phyloP scores from a whole-genome alignment of 2,888 invertebrate genomes.

The Pseudoips prasinana region DNA sequence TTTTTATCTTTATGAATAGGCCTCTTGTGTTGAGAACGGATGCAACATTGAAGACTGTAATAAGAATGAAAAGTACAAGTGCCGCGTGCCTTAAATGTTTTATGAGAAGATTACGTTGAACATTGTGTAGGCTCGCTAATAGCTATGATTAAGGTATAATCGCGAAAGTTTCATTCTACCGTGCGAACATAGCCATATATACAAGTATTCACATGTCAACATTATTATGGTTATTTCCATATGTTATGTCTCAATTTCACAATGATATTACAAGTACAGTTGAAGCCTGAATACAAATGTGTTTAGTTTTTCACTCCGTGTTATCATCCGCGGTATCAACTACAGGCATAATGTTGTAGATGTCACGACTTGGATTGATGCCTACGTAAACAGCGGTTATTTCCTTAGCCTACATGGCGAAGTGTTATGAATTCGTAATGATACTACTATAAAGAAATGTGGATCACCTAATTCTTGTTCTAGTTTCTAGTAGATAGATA shows the following conservation, averaged over 20 bases:
- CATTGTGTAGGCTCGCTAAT: not conserved
- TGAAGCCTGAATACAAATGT: constrained; percentile 34
- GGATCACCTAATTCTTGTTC: constrained; percentile 29
- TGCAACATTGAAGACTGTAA: not conserved
- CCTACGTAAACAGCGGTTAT: constrained; percentile 24
- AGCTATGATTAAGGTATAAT: constrained; percentile 1
- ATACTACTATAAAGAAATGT: constrained; percentile 25
- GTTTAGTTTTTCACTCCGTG: constrained; percentile 21
- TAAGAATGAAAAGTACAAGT: constrained; percentile 7
- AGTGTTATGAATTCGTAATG: constrained; percentile 25
- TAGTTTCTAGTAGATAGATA: too few species aligned
- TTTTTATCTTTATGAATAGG: constrained; percentile 32
- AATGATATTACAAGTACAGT: constrained; percentile 21
- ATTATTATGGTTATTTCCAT: not conserved
- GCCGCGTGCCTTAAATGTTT: constrained; percentile 1
- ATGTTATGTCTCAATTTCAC: constrained; percentile 18
- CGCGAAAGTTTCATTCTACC: constrained; percentile 1
- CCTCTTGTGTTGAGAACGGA: constrained; percentile 5
- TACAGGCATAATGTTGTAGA: not conserved
- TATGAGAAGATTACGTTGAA: constrained; percentile 5
- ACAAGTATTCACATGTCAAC: not conserved
- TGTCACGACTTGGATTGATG: constrained; percentile 23
- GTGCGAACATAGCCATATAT: not conserved
- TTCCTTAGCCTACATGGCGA: constrained; percentile 26
- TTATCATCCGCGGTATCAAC: constrained; percentile 25